These are phyloP conservation scores for Siderastrea radians DNA, from an alignment of 92 coral and sea anemone species.

Conservation along the genomic window DNA sequence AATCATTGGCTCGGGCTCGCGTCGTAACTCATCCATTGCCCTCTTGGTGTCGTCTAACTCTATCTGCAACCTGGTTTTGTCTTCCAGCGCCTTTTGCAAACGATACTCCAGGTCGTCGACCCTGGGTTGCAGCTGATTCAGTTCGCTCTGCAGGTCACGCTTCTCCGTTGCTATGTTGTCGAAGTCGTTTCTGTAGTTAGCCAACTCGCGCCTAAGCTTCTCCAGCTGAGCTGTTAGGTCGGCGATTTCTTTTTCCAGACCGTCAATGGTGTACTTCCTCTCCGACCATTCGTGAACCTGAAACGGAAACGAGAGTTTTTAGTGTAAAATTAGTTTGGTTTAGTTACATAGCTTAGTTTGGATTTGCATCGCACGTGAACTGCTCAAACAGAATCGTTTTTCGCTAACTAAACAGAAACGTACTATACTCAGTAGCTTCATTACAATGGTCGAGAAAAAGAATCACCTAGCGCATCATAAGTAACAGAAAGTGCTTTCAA, in stretches of 20 bases:
- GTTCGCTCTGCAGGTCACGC: slow-evolving; percentile 78
- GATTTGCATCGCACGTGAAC: neutral
- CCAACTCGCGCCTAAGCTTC: slow-evolving; percentile 86
- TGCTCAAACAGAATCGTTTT: too few species aligned
- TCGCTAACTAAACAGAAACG: too few species aligned
- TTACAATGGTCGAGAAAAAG: too few species aligned
- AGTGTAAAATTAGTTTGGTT: neutral
- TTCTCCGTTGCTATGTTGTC: slow-evolving; percentile 85
- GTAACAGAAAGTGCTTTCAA: too few species aligned
- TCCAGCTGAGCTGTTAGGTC: slow-evolving; percentile 78
- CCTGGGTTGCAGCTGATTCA: slow-evolving; percentile 71
- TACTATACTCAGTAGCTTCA: too few species aligned
- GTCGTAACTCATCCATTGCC: slow-evolving; percentile 55
- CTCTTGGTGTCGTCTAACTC: slow-evolving; percentile 72
- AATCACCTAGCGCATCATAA: too few species aligned
- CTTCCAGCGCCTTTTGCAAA: slow-evolving; percentile 76
- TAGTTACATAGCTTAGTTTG: neutral
- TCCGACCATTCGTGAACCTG: slow-evolving; percentile 91
- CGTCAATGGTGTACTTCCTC: slow-evolving; percentile 92
- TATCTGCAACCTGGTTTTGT: slow-evolving; percentile 75
- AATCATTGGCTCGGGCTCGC: slow-evolving; percentile 72
- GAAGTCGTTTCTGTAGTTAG: slow-evolving; percentile 72
- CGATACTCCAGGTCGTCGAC: slow-evolving; percentile 77
- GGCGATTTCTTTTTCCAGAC: slow-evolving; percentile 87
- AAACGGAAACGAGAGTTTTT: neutral